Percentiles rank a stretch among this genome's conserved stretches.
phyloP scores from a whole-genome alignment of 2,797 vertebrate genomes.

The Rhinichthys osculus region DNA sequence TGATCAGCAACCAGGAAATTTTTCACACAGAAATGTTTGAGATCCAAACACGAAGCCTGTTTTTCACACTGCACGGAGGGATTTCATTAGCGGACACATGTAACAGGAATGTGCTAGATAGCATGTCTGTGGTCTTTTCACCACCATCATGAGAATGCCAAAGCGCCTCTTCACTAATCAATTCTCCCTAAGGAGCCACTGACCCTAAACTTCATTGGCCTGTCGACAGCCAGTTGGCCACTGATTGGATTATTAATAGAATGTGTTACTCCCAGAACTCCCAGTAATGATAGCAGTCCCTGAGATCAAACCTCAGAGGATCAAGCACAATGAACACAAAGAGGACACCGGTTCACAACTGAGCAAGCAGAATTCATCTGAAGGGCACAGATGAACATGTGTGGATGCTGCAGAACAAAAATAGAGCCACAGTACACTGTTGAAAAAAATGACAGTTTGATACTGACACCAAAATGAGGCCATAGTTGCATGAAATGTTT shows the following conservation, averaged over 20 bases:
- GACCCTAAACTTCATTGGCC: conserved; percentile 32
- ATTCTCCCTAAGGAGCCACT: conserved; percentile 28
- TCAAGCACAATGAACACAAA: conserved; percentile 30
- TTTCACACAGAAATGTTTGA: conserved; percentile 17
- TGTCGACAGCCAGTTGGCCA: conserved; percentile 22
- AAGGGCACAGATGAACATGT: conserved; percentile 8
- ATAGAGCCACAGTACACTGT: neutral
- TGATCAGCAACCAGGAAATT: neutral
- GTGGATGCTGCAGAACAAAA: neutral
- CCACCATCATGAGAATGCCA: conserved; percentile 36
- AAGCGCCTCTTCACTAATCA: conserved; percentile 57
- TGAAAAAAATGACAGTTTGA: neutral
- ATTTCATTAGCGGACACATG: conserved; percentile 58
- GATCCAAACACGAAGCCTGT: neutral
- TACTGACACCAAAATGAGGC: neutral
- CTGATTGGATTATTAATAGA: conserved; percentile 50
- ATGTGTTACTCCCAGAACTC: conserved; percentile 30
- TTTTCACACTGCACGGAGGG: conserved; percentile 27
- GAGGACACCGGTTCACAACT: conserved; percentile 7
- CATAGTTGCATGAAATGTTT: neutral
- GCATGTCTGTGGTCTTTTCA: conserved; percentile 21
- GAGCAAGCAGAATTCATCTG: neutral
- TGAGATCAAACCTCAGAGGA: conserved; percentile 11
- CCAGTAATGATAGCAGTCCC: neutral
- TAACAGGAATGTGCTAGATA: conserved; percentile 6